These are phyloP conservation scores for Miichthys miiuy DNA, from an alignment of 2,797 vertebrate genomes.

Conservation along the genomic window DNA sequence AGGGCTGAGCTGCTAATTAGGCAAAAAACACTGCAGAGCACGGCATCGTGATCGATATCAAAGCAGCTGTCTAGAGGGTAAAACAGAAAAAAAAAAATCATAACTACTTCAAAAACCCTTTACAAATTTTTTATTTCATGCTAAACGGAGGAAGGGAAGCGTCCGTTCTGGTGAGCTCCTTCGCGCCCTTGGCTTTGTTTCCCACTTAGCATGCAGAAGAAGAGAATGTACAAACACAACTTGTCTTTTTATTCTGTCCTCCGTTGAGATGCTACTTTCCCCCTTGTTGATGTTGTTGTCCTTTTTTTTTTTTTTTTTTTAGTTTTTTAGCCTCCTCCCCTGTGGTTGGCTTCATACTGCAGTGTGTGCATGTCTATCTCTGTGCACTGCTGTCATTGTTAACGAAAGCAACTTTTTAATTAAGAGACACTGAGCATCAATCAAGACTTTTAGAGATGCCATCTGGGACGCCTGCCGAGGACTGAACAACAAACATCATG, in stretches of 20 bases:
- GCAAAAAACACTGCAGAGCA: conserved; percentile 80
- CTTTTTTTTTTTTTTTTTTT: conserved; percentile 52
- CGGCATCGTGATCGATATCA: conserved; percentile 84
- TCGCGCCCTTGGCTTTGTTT: conserved; percentile 75
- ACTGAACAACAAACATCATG: conserved; percentile 81
- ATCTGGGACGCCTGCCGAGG: conserved; percentile 83
- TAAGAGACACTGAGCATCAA: conserved; percentile 85
- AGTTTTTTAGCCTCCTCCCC: conserved; percentile 61
- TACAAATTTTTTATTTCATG: conserved; percentile 63
- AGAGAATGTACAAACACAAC: conserved; percentile 65
- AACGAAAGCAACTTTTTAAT: conserved; percentile 85
- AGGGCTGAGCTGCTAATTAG: conserved; percentile 83
- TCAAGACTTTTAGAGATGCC: conserved; percentile 84
- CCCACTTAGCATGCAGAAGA: conserved; percentile 75
- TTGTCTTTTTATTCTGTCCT: conserved; percentile 74
- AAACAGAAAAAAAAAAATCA: conserved; percentile 58
- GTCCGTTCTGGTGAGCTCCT: conserved; percentile 68
- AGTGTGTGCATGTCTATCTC: conserved; percentile 43
- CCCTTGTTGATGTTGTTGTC: conserved; percentile 65
- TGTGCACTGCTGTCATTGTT: conserved; percentile 63
- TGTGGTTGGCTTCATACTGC: conserved; percentile 43
- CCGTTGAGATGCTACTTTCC: conserved; percentile 61
- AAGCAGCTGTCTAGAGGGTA: conserved; percentile 80
- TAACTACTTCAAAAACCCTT: conserved; percentile 75
- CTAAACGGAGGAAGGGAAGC: conserved; percentile 77